Conservation (phyloP, 2,888 invertebrate species). For the Xestobium rufovillosum region DNA sequence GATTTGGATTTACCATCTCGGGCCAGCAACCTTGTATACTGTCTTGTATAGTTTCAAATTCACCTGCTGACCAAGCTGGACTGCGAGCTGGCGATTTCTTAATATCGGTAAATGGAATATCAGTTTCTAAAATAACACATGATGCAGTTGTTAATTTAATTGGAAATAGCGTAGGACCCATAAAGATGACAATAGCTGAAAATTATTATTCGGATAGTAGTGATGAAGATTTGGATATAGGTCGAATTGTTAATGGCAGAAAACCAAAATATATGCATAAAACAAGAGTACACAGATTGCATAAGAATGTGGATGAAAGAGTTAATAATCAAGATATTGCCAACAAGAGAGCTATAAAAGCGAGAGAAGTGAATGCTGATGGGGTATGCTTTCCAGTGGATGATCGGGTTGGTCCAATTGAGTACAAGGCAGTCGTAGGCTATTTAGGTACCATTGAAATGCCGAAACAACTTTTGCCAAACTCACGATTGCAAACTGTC, state of each 20-base stretch:
- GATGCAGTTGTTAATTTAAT: constrained; percentile 89
- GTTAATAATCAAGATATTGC: constrained; percentile 8
- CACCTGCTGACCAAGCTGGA: constrained; percentile 86
- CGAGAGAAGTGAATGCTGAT: constrained; percentile 4
- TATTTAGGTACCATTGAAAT: constrained; percentile 95
- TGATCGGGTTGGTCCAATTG: constrained; percentile 51
- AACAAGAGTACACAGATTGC: constrained; percentile 30
- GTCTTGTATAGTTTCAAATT: constrained; percentile 83
- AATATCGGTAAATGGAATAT: constrained; percentile 84
- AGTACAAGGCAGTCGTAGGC: constrained; percentile 81
- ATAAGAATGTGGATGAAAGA: constrained; percentile 19
- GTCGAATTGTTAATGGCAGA: constrained; percentile 46
- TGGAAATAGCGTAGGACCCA: constrained; percentile 75
- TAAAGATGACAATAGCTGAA: constrained; percentile 80
- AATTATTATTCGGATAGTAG: constrained; percentile 81
- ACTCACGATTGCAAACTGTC: constrained; percentile 69
- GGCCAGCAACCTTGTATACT: constrained; percentile 94
- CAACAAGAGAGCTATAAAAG: constrained; percentile 10
- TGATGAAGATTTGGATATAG: constrained; percentile 62
- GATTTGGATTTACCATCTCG: constrained; percentile 97
- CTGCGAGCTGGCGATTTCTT: constrained; percentile 87
- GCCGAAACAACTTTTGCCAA: constrained; percentile 72
- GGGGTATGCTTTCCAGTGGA: constrained; percentile 28
- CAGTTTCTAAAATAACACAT: constrained; percentile 86
- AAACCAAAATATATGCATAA: constrained; percentile 57